Evolutionary conservation across 1,140 invertebrate genomes (phyloP).

Genomic region (Ceratina japonica): DNA sequence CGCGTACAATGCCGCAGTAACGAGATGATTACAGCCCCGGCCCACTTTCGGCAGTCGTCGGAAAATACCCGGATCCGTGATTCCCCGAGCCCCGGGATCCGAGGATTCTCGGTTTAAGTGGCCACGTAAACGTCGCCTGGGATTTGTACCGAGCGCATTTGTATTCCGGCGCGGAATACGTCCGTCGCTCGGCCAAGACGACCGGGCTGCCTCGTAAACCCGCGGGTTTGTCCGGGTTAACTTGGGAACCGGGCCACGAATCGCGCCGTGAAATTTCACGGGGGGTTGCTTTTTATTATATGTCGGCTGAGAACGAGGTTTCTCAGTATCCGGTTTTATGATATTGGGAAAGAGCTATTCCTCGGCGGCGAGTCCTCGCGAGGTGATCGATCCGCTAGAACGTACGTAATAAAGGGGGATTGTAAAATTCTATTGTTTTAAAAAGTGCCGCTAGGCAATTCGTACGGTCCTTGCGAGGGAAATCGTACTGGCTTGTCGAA

Average conservation of each 20-base stretch:
- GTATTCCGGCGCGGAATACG: constrained; percentile 46
- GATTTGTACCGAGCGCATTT: constrained; percentile 46
- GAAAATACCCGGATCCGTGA: constrained; percentile 46
- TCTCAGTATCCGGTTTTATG: not conserved
- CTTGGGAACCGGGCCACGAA: constrained; percentile 3
- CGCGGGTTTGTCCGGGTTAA: not conserved
- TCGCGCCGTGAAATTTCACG: not conserved
- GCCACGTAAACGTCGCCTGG: constrained; percentile 46
- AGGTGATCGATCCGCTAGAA: no score
- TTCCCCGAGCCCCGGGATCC: constrained; percentile 30
- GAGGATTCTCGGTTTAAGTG: constrained; percentile 55
- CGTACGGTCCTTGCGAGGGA: not conserved
- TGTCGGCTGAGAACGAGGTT: not conserved
- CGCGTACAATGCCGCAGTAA: constrained; percentile 68
- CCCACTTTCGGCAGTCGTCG: not conserved
- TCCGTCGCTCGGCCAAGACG: not conserved
- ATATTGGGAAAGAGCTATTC: no score
- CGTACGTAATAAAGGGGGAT: no score
- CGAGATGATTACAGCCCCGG: constrained; percentile 70
- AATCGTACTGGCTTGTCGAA: not conserved
- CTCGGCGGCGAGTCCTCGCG: no score
- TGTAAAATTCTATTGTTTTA: no score
- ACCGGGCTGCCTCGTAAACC: constrained; percentile 31
- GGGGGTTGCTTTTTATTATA: not conserved
- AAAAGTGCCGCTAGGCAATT: not conserved